Evolutionary conservation across 2,888 invertebrate species (phyloP).

Genomic region (Campoletis raptor): DNA sequence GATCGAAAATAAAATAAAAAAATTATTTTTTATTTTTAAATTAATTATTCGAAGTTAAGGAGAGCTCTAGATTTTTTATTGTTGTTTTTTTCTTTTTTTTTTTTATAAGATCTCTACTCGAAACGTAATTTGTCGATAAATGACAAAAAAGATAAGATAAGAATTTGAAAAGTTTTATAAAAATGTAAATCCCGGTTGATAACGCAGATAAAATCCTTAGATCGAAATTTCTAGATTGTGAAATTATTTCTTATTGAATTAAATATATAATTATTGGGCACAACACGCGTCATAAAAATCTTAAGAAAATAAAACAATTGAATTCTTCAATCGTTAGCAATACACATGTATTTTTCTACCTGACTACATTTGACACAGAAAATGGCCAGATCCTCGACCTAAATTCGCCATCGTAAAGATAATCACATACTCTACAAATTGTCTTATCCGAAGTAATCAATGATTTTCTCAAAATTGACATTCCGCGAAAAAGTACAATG

Average conservation of each 20-base stretch:
- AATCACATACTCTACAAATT: constrained; percentile 15
- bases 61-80: not conserved
- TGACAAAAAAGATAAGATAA: too few relatives aligned
- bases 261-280: not conserved
- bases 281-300: not conserved
- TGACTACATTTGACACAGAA: constrained; percentile 36
- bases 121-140: not conserved
- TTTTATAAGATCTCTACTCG: not conserved
- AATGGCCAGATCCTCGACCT: constrained; percentile 35
- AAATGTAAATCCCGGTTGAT: not conserved
- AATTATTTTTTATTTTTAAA: too few relatives aligned
- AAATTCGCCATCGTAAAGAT: constrained; percentile 23
- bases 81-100: not conserved
- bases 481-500: not conserved
- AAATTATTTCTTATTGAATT: not conserved
- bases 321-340: constrained; percentile 30
- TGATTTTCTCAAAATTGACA: not conserved
- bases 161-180: not conserved
- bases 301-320: not conserved
- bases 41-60: too few relatives aligned
- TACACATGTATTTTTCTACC: constrained; percentile 12
- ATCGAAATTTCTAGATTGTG: not conserved
- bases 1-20: too few relatives aligned
- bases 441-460: constrained; percentile 13
- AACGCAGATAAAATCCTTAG: not conserved